Conservation (phyloP, 2,113 vertebrate genomes). For the Hiodon alosoides region DNA sequence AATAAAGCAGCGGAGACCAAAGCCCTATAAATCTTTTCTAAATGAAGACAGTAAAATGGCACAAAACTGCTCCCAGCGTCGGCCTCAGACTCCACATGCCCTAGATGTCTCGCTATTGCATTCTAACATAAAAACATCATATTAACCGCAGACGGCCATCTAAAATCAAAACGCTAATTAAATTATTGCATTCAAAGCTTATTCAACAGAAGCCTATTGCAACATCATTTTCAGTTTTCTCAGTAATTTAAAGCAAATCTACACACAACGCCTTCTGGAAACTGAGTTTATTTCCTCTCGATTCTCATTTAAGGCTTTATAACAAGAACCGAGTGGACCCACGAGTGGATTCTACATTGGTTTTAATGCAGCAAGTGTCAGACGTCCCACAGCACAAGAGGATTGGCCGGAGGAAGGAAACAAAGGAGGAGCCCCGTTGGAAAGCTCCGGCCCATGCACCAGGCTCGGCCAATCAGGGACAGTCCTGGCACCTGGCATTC, state of each 20-base stretch:
- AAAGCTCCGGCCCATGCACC: background rate
- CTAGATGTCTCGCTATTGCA: slow-evolving; percentile 26
- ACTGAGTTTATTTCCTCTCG: too few species aligned
- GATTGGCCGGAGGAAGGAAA: background rate
- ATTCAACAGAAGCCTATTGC: slow-evolving; percentile 36
- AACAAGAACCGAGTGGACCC: too few species aligned
- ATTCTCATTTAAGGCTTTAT: too few species aligned
- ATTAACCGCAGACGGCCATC: slow-evolving; percentile 21
- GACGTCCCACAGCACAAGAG: too few species aligned
- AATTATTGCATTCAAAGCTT: slow-evolving; percentile 34
- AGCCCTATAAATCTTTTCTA: background rate
- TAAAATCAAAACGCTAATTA: slow-evolving; percentile 26
- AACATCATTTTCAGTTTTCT: background rate
- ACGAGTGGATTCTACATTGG: too few species aligned
- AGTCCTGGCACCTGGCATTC: background rate
- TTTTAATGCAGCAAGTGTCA: too few species aligned
- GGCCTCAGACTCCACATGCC: slow-evolving; percentile 16
- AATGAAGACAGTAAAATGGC: slow-evolving; percentile 3
- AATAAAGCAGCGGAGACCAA: slow-evolving; percentile 21
- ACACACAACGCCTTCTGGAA: too few species aligned
- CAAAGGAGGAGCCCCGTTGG: background rate
- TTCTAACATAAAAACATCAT: slow-evolving; percentile 33
- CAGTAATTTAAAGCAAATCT: too few species aligned
- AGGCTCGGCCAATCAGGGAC: too few species aligned
- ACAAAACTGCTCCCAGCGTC: slow-evolving; percentile 11